Conservation (phyloP, 2,888 invertebrate species). For the Hemistola chrysoprasaria region DNA sequence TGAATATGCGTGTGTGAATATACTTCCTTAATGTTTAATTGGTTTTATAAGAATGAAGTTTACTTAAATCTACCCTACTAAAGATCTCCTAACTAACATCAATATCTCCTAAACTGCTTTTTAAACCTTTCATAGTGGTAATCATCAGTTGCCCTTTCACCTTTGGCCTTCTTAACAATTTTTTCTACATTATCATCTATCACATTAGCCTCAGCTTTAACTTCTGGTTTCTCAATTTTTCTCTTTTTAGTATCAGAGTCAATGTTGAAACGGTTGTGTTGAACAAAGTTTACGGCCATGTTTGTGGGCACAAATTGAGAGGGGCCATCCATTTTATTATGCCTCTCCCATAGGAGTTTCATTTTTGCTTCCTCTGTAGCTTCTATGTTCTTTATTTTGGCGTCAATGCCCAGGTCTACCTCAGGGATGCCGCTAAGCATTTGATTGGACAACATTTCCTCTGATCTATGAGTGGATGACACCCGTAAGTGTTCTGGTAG, state of each 20-base stretch:
- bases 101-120: slow-evolving; percentile 96
- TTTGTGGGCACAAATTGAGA: slow-evolving; percentile 98
- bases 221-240: slow-evolving; percentile 78
- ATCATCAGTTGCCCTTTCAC: slow-evolving; percentile 97
- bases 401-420: slow-evolving; percentile 99
- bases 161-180: slow-evolving; percentile 85
- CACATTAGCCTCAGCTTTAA: slow-evolving; percentile 58
- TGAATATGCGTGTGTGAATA: too few relatives aligned
- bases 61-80: too few relatives aligned
- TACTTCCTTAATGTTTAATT: too few relatives aligned
- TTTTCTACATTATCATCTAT: slow-evolving; percentile 74
- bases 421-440: slow-evolving; percentile 99
- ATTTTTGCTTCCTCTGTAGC: slow-evolving; percentile 99
- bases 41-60: too few relatives aligned
- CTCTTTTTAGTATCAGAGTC: slow-evolving; percentile 87
- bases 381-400: slow-evolving; percentile 99
- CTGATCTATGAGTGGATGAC: slow-evolving; percentile 93
- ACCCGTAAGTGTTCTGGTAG: slow-evolving; percentile 94
- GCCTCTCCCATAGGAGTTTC: slow-evolving; percentile 92
- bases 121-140: slow-evolving; percentile 98
- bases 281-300: slow-evolving; percentile 99
- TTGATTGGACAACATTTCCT: slow-evolving; percentile 99
- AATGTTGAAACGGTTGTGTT: slow-evolving; percentile 97
- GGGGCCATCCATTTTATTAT: slow-evolving; percentile 95
- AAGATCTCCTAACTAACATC: too few relatives aligned